Percentiles rank a stretch among this genome's conserved stretches.
phyloP scores from a whole-genome alignment of 2,888 invertebrate genomes.

The Seira sanloemensis region DNA sequence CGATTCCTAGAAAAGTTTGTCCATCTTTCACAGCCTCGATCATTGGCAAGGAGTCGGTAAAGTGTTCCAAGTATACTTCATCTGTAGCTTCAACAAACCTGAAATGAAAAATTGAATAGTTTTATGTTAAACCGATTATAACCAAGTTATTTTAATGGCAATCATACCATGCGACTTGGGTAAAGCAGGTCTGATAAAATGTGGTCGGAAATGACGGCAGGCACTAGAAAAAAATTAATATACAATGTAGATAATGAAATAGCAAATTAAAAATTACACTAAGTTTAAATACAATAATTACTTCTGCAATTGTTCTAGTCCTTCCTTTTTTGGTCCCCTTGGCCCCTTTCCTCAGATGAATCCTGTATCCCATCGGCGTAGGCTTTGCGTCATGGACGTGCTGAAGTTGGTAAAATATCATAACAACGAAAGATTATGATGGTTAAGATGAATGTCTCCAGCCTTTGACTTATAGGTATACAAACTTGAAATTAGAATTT shows the following conservation, averaged over 20 bases:
- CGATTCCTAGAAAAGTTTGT: conserved; percentile 69
- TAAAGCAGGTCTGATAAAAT: conserved; percentile 67
- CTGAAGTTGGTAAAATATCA: conserved; percentile 66
- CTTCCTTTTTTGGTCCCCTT: conserved; percentile 4
- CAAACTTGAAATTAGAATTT: no score
- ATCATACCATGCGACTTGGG: conserved; percentile 67
- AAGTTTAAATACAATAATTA: no score
- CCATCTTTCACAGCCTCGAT: conserved; percentile 66
- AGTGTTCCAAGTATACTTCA: conserved; percentile 68
- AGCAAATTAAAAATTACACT: no score
- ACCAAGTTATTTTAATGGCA: not conserved
- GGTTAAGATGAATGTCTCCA: no score
- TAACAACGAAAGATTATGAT: no score
- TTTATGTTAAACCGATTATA: not conserved
- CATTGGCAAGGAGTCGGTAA: conserved; percentile 61
- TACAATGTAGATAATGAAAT: no score
- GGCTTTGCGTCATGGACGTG: conserved; percentile 1
- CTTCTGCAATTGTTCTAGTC: conserved; percentile 67
- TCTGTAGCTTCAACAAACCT: conserved; percentile 68
- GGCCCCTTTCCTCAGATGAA: conserved; percentile 62
- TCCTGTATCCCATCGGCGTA: conserved; percentile 65
- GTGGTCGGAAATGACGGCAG: conserved; percentile 64
- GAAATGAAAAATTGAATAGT: not conserved
- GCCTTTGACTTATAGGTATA: no score
- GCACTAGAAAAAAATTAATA: no score